Evolutionary conservation across 2,113 vertebrate genomes (phyloP).

Genomic region (Gallinago undulata): DNA sequence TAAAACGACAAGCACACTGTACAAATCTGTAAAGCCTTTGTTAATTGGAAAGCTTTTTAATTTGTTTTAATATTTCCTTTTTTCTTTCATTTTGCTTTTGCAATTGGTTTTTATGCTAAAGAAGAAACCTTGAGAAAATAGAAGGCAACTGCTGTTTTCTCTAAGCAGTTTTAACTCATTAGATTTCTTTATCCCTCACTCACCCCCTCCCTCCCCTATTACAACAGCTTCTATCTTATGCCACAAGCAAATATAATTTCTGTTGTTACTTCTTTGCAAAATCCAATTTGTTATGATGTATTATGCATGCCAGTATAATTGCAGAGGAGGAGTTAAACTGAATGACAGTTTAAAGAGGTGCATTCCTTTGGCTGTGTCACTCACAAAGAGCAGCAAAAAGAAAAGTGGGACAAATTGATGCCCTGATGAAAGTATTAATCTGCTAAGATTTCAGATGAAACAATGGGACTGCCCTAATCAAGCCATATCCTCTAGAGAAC

Average conservation of each 20-base stretch:
- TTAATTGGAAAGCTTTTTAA: conserved; percentile 3
- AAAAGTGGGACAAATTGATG: conserved; percentile 58
- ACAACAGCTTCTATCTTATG: conserved; percentile 43
- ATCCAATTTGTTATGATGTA: conserved; percentile 75
- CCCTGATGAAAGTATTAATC: conserved; percentile 61
- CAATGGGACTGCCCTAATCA: conserved; percentile 39
- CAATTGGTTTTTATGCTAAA: background rate
- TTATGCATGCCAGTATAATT: conserved; percentile 72
- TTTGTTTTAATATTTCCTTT: conserved; percentile 24
- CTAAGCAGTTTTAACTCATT: conserved; percentile 43
- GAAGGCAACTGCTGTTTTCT: conserved; percentile 5
- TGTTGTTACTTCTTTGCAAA: conserved; percentile 48
- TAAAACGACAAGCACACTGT: background rate
- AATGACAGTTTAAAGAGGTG: conserved; percentile 65
- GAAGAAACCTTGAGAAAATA: conserved; percentile 25
- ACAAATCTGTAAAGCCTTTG: background rate
- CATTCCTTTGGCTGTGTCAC: conserved; percentile 58
- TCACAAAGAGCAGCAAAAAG: conserved; percentile 47
- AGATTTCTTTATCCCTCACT: conserved; percentile 16
- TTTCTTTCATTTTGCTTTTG: background rate
- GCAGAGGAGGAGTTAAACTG: conserved; percentile 67
- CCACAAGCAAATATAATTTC: conserved; percentile 62
- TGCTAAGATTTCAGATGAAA: conserved; percentile 57
- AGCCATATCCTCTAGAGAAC: background rate
- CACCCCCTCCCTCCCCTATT: background rate